phyloP scores from a whole-genome alignment of 1,140 invertebrate genomes.

The Aphidius gifuensis region DNA sequence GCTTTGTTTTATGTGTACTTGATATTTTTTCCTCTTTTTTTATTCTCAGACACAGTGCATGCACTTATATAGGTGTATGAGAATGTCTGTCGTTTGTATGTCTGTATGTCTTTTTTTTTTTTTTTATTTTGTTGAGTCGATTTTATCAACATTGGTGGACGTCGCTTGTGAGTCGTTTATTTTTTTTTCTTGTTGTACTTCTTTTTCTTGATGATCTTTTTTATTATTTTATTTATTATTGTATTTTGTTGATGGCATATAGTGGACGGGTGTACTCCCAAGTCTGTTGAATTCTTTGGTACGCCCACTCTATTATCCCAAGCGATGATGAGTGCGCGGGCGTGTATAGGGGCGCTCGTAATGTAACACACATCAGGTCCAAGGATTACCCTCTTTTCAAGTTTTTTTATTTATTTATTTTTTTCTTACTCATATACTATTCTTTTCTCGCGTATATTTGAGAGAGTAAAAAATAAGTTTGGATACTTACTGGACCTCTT shows the following conservation, averaged over 20 bases:
- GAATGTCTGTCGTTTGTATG: constrained; percentile 2
- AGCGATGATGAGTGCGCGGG: constrained; percentile 53
- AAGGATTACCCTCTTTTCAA: constrained; percentile 41
- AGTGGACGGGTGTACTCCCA: too few species aligned
- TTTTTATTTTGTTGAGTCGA: constrained; percentile 28
- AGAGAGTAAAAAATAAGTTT: neutral
- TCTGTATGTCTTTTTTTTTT: too few species aligned
- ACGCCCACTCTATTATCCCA: constrained; percentile 54
- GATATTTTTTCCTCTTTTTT: too few species aligned
- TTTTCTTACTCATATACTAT: constrained; percentile 1
- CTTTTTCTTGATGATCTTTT: too few species aligned
- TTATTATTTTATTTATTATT: too few species aligned
- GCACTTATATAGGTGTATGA: constrained; percentile 3
- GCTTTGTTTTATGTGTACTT: too few species aligned
- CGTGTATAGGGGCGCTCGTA: constrained; percentile 38
- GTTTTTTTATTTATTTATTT: constrained; percentile 2
- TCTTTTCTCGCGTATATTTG: neutral
- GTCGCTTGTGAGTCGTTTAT: constrained; percentile 23
- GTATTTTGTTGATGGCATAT: too few species aligned
- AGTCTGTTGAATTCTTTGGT: neutral
- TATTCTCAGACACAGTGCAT: too few species aligned
- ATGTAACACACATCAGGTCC: constrained; percentile 47
- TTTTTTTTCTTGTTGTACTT: too few species aligned
- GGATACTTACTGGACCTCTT: constrained; percentile 17
- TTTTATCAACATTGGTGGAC: constrained; percentile 45